Base-by-base conservation (phyloP, 2,797 vertebrate genomes). In the Danio tinwini region DNA sequence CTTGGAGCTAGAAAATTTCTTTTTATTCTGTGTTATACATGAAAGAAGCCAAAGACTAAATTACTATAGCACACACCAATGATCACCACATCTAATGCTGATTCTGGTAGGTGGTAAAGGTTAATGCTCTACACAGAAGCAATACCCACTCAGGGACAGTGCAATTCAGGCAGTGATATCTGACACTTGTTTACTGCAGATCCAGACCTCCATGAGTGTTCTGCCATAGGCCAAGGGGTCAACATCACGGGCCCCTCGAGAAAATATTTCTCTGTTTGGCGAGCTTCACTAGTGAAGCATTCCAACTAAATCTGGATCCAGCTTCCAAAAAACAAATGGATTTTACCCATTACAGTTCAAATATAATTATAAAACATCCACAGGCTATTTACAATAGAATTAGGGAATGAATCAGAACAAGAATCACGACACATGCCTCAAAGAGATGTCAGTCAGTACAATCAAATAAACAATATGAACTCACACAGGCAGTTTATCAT, bases 131-230 rank as follows among this genome's bases (percentile, higher is more conserved):
- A 65, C 71, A 82, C 62, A 82, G 70, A 67, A 87, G 71, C 79
- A 76, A 75, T 73, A 87, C 45, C 39, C 74, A 79, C 80, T 68
- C 40, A 47, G 74, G 82, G 80, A 85, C 39, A 83, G 59, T 19
- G 29, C 42, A 53, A 49, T 79, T 86, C 82, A 87, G 52, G 85
- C 84, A 89, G 73, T 75, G 87, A 88, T 84, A 92, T 85, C 63
- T 21, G 80, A 93, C 86, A 91, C 92, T 84, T 49, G 71, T 84
- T 85, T 85, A 91, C 88, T 79, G 87, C 75, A 85, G 87, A 89
- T 91, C 80, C 89, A 91, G 89, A 90, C 83, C 61, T 49, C 37
- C 59, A 37, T 77, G 78, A 81, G 82, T 73, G 76, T 78, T 86
- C 81, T 47, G 76, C 81, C 47, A 62, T 7, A 74, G 77, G 61